A percentile compares a stretch with the other conserved stretches of the same genome.
phyloP scores from a whole-genome alignment of 2,888 invertebrate species.

The Spisula solida region DNA sequence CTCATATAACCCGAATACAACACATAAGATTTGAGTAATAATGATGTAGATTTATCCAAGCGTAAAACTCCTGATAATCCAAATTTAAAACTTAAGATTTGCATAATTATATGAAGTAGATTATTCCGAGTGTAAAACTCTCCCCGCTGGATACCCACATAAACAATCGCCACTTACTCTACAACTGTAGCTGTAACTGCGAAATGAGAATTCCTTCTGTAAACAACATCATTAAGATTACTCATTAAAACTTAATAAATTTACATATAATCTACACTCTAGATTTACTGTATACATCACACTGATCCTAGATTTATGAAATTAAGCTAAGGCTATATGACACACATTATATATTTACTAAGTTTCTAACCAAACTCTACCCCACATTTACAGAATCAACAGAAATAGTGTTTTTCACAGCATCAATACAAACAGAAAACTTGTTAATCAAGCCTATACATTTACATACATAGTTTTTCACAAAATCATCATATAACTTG shows the following conservation, averaged over 20 bases:
- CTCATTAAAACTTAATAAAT: constrained; percentile 11
- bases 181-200: not conserved
- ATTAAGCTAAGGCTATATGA: not conserved
- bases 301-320: not conserved
- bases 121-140: not conserved
- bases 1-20: no score
- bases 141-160: not conserved
- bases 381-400: not conserved
- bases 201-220: no score
- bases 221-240: constrained; percentile 10
- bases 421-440: not conserved
- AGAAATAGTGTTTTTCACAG: not conserved
- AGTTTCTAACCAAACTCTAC: not conserved
- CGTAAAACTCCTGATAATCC: not conserved
- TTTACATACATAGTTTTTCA: not conserved
- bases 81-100: not conserved
- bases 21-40: no score
- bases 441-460: constrained; percentile 7
- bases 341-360: not conserved
- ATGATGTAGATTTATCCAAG: no score
- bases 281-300: not conserved
- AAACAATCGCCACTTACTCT: not conserved
- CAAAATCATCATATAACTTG: not conserved
- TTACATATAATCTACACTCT: not conserved
- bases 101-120: not conserved